Conservation (phyloP, 2,797 vertebrate genomes). For the Rhinophrynus dorsalis region DNA sequence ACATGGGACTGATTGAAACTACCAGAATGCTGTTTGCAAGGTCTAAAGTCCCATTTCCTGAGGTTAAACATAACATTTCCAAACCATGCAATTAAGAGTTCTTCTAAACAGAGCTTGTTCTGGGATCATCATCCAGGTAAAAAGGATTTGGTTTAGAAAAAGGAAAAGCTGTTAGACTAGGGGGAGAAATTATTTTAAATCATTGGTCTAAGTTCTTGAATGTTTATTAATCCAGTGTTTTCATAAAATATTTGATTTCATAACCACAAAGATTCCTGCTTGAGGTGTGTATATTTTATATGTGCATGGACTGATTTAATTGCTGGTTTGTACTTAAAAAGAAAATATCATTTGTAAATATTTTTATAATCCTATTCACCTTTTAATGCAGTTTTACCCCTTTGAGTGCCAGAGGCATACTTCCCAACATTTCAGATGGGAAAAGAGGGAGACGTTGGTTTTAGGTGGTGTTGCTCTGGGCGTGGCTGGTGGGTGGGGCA, state of each 20-base stretch:
- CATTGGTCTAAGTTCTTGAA: background rate
- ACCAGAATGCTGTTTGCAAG: constrained; percentile 75
- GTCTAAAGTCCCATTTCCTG: constrained; percentile 85
- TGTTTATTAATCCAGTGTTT: background rate
- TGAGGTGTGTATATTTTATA: background rate
- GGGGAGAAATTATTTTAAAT: no score
- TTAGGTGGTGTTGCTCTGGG: no score
- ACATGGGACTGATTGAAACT: constrained; percentile 74
- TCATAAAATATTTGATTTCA: background rate
- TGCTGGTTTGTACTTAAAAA: no score
- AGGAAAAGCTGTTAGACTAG: background rate
- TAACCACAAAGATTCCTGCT: background rate
- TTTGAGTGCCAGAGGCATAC: no score
- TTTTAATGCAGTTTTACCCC: no score
- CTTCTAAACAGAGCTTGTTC: constrained; percentile 15
- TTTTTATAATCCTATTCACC: no score
- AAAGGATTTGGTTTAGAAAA: background rate
- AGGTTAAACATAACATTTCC: constrained; percentile 87
- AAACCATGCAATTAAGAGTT: constrained; percentile 83
- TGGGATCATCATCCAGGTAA: constrained; percentile 5
- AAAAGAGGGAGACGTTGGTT: no score
- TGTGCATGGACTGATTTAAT: no score
- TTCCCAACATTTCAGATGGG: no score
- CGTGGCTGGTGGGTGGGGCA: no score
- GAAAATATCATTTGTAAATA: no score